Conservation (phyloP, 53 echinoderm and acorn worm species). For the Apostichopus leukothele region DNA sequence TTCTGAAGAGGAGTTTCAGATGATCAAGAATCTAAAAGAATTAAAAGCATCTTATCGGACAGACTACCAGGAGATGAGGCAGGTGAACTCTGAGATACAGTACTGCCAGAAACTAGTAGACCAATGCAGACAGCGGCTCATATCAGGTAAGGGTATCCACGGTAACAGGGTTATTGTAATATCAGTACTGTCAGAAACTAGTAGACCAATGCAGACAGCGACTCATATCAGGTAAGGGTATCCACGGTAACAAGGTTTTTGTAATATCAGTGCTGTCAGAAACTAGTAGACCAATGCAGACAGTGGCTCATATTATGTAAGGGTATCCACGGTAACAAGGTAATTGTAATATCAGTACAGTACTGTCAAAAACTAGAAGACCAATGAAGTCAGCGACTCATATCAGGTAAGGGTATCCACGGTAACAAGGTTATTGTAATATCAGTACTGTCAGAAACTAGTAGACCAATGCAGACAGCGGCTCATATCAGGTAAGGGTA, state of each 20-base stretch:
- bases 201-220: conserved; percentile 93
- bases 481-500: too few species aligned
- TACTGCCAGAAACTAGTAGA: conserved; percentile 98
- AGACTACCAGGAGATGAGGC: conserved; percentile 86
- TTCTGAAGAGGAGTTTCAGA: conserved; percentile 88
- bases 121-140: conserved; percentile 88
- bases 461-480: too few species aligned
- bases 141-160: conserved; percentile 64
- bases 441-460: too few species aligned
- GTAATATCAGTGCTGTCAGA: too few species aligned
- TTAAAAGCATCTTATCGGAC: conserved; percentile 84
- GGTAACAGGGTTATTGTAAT: neutral
- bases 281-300: too few species aligned
- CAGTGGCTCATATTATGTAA: too few species aligned
- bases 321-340: too few species aligned
- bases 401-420: too few species aligned
- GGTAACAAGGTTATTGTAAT: too few species aligned
- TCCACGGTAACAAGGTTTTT: neutral
- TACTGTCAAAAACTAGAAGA: conserved; percentile 77
- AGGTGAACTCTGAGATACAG: conserved; percentile 95
- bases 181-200: conserved; percentile 93
- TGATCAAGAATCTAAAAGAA: conserved; percentile 91
- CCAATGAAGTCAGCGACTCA: conserved; percentile 52
- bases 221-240: conserved; percentile 74
- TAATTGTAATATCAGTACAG: conserved; percentile 9